These are phyloP conservation scores for Cetoscarus ocellatus DNA, from an alignment of 2,797 vertebrate species.

Conservation along the genomic window DNA sequence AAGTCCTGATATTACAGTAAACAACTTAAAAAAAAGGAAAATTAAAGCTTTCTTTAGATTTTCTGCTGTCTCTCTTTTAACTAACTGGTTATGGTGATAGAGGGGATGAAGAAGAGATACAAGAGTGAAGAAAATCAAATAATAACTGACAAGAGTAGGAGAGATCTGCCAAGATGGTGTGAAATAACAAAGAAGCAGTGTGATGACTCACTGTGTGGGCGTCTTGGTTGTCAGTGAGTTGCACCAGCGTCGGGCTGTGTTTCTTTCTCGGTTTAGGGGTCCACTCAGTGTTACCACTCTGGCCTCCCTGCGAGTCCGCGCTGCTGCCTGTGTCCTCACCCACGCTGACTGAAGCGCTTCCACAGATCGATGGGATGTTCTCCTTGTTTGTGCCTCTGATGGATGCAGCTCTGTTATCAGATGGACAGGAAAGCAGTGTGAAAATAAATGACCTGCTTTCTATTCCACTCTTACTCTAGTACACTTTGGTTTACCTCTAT, in stretches of 20 bases:
- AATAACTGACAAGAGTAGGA: background rate
- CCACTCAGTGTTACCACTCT: conserved; percentile 66
- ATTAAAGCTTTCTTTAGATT: background rate
- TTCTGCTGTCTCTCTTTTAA: background rate
- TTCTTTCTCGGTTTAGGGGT: conserved; percentile 88
- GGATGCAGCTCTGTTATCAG: conserved; percentile 57
- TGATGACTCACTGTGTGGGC: conserved; percentile 86
- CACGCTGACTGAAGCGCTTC: conserved; percentile 33
- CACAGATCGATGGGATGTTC: conserved; percentile 88
- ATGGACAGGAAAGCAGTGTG: conserved; percentile 21
- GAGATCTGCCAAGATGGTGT: conserved; percentile 5
- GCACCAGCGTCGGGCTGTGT: conserved; percentile 85
- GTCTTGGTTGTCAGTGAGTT: conserved; percentile 87
- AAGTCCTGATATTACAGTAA: background rate
- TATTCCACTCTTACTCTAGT: conserved; percentile 26
- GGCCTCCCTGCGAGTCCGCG: conserved; percentile 79
- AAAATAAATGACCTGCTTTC: conserved; percentile 46
- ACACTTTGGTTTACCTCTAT: conserved; percentile 30
- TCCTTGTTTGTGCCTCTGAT: conserved; percentile 91
- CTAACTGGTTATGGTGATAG: background rate
- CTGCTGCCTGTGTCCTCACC: conserved; percentile 79
- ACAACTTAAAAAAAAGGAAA: background rate
- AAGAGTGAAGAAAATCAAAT: background rate
- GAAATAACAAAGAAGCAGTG: conserved; percentile 3
- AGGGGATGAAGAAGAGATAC: background rate